Evolutionary conservation across 2,113 vertebrate species (phyloP).

Genomic region (Lycaon pictus): DNA sequence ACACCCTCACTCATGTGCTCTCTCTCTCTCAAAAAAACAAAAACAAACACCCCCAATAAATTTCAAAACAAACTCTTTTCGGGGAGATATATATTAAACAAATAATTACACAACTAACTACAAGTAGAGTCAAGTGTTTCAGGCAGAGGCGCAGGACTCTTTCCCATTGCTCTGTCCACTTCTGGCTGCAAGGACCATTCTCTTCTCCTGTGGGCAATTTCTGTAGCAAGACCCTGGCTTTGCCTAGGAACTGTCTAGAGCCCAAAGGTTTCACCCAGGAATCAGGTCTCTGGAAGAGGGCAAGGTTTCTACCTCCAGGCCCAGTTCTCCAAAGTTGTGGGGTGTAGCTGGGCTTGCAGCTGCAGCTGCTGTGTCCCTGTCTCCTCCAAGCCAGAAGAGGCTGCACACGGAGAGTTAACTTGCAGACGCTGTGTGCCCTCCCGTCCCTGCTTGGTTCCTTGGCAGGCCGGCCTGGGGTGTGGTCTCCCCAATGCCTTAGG

Average conservation of each 20-base stretch:
- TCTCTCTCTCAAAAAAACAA: neutral
- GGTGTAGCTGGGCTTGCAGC: neutral
- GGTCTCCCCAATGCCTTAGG: neutral
- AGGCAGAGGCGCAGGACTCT: neutral
- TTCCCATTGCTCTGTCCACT: neutral
- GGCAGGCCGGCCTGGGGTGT: neutral
- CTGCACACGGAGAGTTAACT: neutral
- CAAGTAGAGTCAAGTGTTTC: slow-evolving; percentile 12
- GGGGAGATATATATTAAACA: neutral
- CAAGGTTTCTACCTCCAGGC: neutral
- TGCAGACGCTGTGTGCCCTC: neutral
- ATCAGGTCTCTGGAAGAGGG: neutral
- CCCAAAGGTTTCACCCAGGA: neutral
- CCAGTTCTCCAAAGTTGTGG: neutral
- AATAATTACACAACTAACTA: slow-evolving; percentile 17
- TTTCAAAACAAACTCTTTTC: neutral
- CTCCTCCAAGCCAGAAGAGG: neutral
- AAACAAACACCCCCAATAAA: neutral
- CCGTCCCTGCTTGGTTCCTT: neutral
- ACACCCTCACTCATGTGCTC: neutral
- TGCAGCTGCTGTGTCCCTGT: neutral
- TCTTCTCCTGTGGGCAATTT: slow-evolving; percentile 6
- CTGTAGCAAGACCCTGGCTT: neutral
- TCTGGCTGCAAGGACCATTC: neutral
- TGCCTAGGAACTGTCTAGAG: neutral